phyloP scores from a whole-genome alignment of 2,888 invertebrate genomes.

The Gymnocheta viridis region DNA sequence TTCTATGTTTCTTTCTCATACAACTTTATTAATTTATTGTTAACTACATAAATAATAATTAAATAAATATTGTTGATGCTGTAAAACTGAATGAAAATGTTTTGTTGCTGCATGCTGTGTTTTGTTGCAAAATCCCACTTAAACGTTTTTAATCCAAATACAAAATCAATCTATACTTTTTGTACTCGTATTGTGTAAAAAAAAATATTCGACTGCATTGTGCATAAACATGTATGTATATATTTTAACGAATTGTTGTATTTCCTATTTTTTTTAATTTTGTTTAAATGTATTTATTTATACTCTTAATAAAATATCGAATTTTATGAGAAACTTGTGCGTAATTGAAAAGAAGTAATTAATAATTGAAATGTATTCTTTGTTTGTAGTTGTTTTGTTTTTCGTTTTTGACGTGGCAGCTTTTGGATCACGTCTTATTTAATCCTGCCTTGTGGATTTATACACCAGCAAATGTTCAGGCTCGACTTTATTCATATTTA shows the following conservation, averaged over 20 bases:
- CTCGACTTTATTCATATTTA: conserved; percentile 97
- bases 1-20: conserved; percentile 39
- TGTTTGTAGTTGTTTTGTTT: conserved; percentile 91
- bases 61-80: conserved; percentile 57
- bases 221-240: conserved; percentile 69
- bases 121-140: conserved; percentile 52
- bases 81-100: conserved; percentile 61
- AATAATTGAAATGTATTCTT: conserved; percentile 3
- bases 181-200: conserved; percentile 39
- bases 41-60: conserved; percentile 9
- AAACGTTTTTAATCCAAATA: conserved; percentile 40
- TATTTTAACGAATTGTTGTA: conserved; percentile 47
- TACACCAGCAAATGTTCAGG: conserved; percentile 97
- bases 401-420: conserved; percentile 96
- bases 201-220: conserved; percentile 66
- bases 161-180: conserved; percentile 39
- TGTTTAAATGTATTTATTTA: background rate
- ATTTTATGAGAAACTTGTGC: background rate
- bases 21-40: conserved; percentile 41
- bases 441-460: conserved; percentile 99
- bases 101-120: conserved; percentile 65
- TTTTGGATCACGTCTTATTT: conserved; percentile 99
- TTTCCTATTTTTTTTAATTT: conserved; percentile 9
- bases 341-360: conserved; percentile 2
- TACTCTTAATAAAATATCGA: background rate